Evolutionary conservation across 2,797 vertebrate genomes (phyloP), one percentile per base, ranked within the genome.

Genomic region (Gymnodraco acuticeps): DNA sequence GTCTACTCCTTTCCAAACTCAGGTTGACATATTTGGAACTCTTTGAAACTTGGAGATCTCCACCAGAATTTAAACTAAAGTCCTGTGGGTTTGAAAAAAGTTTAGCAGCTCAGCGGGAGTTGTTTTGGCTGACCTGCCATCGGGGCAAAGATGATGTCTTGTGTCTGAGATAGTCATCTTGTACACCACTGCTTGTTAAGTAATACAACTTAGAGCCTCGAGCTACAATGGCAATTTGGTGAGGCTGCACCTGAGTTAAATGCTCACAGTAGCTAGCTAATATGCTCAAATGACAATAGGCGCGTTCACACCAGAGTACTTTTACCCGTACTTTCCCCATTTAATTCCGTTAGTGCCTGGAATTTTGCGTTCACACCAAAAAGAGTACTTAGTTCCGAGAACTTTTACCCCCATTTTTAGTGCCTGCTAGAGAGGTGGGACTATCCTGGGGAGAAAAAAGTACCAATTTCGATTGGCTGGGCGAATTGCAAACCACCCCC

Each of bases 41-140:
- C 46, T 75, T 75, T 61, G 47, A 65, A 68, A 66, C 56, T 67
- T 38, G 62, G 55, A 19, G 12, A 42, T 75, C 63, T 61, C 12
- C n/a, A 11, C 55, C 45, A 41, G 71, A 75, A 14, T 64, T 47
- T 71, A 8, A 69, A 73, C 33, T 45, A 2, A 56, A 33, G 17
- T 23, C 33, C 6, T 38, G 31, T 16, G 7, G 2, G 12, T 59
- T 54, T 54, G 52, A 64, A 31, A 9, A 76, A 87, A 60, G 38
- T 85, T 76, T 67, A 46, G 14, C 20, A 65, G 20, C 11, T 33
- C 47, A 68, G 41, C n/a, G 10, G 9, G 14, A 59, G 47, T 53
- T 58, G 11, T 56, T 58, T 33, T 45, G 64, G 70, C 46, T 20
- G 31, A 27, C 42, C 31, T 38, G 13, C n/a, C 33, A 10, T 9